Percentiles rank a stretch among this genome's conserved stretches.
Conservation (phyloP, 2,113 vertebrate species). For the Dromas ardeola region DNA sequence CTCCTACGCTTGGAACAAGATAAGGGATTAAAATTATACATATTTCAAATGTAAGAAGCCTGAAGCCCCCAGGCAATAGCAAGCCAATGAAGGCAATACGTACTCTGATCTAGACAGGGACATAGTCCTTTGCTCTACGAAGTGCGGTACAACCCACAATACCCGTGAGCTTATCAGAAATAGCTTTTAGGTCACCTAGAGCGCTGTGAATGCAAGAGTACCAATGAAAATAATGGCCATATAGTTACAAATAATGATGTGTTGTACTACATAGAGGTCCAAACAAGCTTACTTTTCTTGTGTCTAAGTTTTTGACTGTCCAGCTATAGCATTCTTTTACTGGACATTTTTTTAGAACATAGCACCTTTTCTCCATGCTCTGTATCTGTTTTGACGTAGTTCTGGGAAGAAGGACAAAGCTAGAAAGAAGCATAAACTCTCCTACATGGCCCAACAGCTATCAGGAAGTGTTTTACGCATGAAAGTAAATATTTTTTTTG, state of each 20-base stretch:
- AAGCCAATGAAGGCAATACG: background rate
- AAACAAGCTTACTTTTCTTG: background rate
- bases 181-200: background rate
- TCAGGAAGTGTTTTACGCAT: constrained; percentile 15
- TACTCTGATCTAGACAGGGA: background rate
- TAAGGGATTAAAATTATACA: background rate
- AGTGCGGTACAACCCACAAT: background rate
- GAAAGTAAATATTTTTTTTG: constrained; percentile 34
- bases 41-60: background rate
- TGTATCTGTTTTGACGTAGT: background rate
- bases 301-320: background rate
- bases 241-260: background rate
- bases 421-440: background rate
- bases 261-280: background rate
- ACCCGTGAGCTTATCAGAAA: background rate
- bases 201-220: background rate
- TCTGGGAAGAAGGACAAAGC: background rate
- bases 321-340: background rate
- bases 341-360: background rate
- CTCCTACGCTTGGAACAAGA: background rate
- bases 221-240: background rate
- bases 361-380: background rate
- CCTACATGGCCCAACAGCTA: background rate
- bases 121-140: background rate
- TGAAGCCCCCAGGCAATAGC: background rate